Evolutionary conservation across 2,797 vertebrate species (phyloP), one percentile per base, ranked within the genome.

Genomic region (Phalloptychus januarius): DNA sequence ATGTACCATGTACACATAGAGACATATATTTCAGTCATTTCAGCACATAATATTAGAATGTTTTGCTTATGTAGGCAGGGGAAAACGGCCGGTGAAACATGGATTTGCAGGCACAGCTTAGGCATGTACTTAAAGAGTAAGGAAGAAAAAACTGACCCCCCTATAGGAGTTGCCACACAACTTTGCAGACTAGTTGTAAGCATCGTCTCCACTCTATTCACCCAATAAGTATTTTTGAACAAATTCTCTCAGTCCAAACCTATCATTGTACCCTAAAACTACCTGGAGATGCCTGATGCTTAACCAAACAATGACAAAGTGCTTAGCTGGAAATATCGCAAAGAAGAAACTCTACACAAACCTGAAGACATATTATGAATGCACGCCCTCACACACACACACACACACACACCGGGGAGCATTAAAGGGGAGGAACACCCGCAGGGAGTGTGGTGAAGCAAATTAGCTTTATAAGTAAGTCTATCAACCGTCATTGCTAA

Each of bases 391-490:
- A n/a, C 48, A 70, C 20, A 7, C 16, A 44, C 44, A 44, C 44
- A 44, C 44, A 15, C 13, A 16, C 44, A 50, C 25, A 46, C 38
- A 40, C 15, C n/a, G 75, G 73, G 73, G 82, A 80, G 82, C 79
- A 79, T 85, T 92, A 83, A 94, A 91, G 81, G 79, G 80, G 65
- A 84, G 54, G 54, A 52, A 87, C 79, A 80, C 83, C 93, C 76
- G 74, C 46, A 5, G 91, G 91, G 90, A 91, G 89, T 74, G 86
- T 79, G 86, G 63, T 92, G 71, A 58, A 82, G 85, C 83, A 90
- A 93, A 94, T 94, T 94, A 91, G 81, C 90, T 84, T 83, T 70
- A 85, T 84, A 71, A 50, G 38, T 50, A 90, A 88, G 87, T 86
- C 86, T 92, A 93, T 91, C 91, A 91, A 80, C 83, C 86, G 81